These are phyloP conservation scores for Cephus runcator DNA, from an alignment of 2,888 invertebrate genomes.

Conservation along the genomic window DNA sequence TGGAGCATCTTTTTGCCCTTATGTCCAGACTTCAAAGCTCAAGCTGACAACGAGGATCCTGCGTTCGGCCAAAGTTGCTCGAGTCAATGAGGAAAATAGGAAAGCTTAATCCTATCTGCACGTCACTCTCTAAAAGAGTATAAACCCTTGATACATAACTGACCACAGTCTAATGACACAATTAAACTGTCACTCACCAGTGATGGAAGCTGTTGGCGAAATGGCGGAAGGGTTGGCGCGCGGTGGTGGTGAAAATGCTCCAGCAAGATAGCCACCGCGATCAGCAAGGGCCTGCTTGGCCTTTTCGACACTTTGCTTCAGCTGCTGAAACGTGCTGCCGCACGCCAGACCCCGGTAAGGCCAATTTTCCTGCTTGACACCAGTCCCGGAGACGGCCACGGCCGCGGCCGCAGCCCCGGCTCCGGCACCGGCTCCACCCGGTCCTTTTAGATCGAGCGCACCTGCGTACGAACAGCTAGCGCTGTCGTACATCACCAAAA, in stretches of 20 bases:
- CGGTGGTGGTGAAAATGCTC: constrained; percentile 63
- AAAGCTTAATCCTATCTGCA: neutral
- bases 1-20: neutral
- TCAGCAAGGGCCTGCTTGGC: constrained; percentile 82
- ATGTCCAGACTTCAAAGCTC: neutral
- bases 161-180: neutral
- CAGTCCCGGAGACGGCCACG: constrained; percentile 54
- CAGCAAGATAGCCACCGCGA: constrained; percentile 60
- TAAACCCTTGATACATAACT: neutral
- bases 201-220: constrained; percentile 59
- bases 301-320: constrained; percentile 91
- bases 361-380: constrained; percentile 65
- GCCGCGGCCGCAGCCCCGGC: constrained; percentile 63
- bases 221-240: constrained; percentile 59
- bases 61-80: neutral
- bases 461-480: constrained; percentile 89
- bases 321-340: constrained; percentile 88
- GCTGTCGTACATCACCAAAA: constrained; percentile 86
- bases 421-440: constrained; percentile 66
- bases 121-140: neutral
- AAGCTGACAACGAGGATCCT: neutral
- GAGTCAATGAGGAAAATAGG: neutral
- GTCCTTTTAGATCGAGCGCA: constrained; percentile 81
- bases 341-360: constrained; percentile 76
- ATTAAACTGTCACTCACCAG: constrained; percentile 49